Evolutionary conservation across 2,797 vertebrate genomes (phyloP), one percentile per base, ranked within the genome.

Genomic region (Enteromius unitaeniatus): DNA sequence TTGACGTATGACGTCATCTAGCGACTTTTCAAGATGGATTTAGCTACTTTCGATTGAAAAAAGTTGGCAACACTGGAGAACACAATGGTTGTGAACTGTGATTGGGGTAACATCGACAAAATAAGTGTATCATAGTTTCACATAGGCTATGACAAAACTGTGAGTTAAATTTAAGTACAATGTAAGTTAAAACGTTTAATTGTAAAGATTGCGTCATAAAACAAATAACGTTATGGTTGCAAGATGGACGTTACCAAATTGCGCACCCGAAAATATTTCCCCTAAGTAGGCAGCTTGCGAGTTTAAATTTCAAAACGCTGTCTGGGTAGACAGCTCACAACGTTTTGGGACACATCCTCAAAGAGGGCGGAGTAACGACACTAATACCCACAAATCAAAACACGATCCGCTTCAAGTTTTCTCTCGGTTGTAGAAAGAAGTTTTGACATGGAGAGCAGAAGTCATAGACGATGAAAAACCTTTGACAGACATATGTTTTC

Each of bases 311-410:
- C 23, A 3, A 26, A 45, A 11, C 64, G 60, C 60, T 49, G 42
- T 34, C 78, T 79, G 37, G 11, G 1, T n/a, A 83, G 81, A 14
- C 34, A 77, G 49, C 81, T 42, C 64, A 13, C 34, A 21, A 60
- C 11, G n/a, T 1, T 83, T 77, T 60, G 2, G n/a, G 23, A 26
- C 69, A 26, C 69, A 65, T 17, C 64, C 49, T 23, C 6, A 28
- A 23, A 79, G 75, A 62, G 58, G 80, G 77, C 79, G 87, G 87
- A 82, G 74, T 79, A 53, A 60, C 47, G 40, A 73, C 53, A 73
- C 84, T 47, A 62, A 67, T 51, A 60, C 34, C 55, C 82, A 49
- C 68, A 83, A 86, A 86, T 86, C 67, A 87, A 84, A 84, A 87
- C 84, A 84, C 78, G 47, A 7, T 83, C 65, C 53, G 77, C 81